phyloP scores from a whole-genome alignment of 1,140 invertebrate species.

The Aphaenogaster rudis region DNA sequence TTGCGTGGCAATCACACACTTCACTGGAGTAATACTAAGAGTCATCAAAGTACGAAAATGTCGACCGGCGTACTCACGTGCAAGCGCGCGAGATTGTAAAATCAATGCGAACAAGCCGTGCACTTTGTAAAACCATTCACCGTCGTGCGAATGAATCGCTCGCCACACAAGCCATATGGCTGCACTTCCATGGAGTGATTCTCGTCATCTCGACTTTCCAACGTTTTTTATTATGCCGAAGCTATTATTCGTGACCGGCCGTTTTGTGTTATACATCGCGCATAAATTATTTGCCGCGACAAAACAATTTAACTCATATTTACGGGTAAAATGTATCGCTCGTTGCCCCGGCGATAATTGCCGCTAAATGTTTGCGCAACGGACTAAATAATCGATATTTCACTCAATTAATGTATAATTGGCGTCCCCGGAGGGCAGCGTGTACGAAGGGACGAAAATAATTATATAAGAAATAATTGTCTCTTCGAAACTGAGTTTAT shows the following conservation, averaged over 20 bases:
- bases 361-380: conserved; percentile 20
- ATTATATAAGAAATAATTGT: conserved; percentile 24
- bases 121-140: conserved; percentile 21
- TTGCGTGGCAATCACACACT: conserved; percentile 17
- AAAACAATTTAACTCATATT: conserved; percentile 25
- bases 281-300: neutral
- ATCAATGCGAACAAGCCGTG: conserved; percentile 28
- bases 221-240: neutral
- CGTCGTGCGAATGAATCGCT: neutral
- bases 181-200: neutral
- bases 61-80: conserved; percentile 1
- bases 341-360: neutral
- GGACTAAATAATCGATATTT: conserved; percentile 29
- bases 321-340: conserved; percentile 11
- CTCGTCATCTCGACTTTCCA: neutral
- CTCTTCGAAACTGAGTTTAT: neutral
- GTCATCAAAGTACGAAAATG: conserved; percentile 34
- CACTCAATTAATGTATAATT: conserved; percentile 24
- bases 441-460: neutral
- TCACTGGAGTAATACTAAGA: neutral
- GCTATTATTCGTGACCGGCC: neutral
- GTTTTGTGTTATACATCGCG: neutral
- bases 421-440: neutral
- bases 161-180: neutral
- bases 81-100: conserved; percentile 29